Evolutionary conservation across 2,888 invertebrate genomes (phyloP).

Genomic region (Bhutanitis thaidina): DNA sequence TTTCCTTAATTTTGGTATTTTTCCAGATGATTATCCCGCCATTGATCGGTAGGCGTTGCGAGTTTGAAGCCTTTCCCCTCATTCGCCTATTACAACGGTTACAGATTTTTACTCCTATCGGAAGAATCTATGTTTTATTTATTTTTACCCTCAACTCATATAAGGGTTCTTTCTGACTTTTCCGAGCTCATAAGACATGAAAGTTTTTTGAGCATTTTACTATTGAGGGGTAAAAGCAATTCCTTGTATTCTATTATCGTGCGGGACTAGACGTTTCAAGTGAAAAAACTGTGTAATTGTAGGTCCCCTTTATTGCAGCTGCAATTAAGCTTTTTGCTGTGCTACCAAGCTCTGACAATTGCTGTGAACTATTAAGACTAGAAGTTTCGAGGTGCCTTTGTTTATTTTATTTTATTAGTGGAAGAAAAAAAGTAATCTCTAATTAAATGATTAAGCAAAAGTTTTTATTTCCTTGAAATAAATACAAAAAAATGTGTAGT

Average conservation of each 20-base stretch:
- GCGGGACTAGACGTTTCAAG: constrained; percentile 24
- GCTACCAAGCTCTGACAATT: constrained; percentile 10
- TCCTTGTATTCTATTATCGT: constrained; percentile 16
- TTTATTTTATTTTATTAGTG: constrained; percentile 1
- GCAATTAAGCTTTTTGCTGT: constrained; percentile 57
- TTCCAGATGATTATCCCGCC: no score
- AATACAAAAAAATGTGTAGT: no score
- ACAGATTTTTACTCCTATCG: no score
- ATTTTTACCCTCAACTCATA: no score
- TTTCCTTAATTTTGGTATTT: no score
- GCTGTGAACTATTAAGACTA: constrained; percentile 15
- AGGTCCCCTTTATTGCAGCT: constrained; percentile 33
- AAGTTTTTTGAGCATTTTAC: neutral
- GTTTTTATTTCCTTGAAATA: no score
- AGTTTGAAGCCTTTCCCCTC: no score
- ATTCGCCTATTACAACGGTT: no score
- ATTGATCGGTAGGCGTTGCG: no score
- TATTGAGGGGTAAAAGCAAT: constrained; percentile 2
- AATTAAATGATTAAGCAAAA: neutral
- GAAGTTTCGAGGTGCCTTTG: constrained; percentile 5
- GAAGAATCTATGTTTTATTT: no score
- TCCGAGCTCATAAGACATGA: no score
- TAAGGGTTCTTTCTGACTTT: no score
- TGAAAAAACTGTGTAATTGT: constrained; percentile 51
- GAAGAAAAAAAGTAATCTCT: neutral